Evolutionary conservation across 2,888 invertebrate genomes (phyloP), one percentile per base, ranked within the genome.

Genomic region (Apotomis capreana): DNA sequence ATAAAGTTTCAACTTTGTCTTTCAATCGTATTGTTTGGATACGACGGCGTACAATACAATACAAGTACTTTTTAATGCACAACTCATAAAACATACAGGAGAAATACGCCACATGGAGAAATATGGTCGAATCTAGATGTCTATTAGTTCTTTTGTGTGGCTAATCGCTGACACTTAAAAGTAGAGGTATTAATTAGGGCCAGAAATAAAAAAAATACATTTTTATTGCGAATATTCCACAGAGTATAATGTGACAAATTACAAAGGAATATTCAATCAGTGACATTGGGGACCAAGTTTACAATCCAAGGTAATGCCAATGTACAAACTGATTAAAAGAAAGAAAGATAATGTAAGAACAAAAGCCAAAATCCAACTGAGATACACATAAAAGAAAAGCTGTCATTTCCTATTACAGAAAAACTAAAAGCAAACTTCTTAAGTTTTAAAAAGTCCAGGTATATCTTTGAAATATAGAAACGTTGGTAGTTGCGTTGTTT

Each of bases 401-500:
- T 83, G 83, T 85, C 84, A 85, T 84, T 83, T 82, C 85, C 49
- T 84, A 84, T 82, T 81, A 88, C 80, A 83, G 40, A 79, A 91
- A 79, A 91, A 89, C 87, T 87, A 85, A 90, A 90, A 89, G 81
- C 84, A 87, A 85, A 89, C 87, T 89, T 88, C 89, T 85, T 86
- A 86, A 40, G 88, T 91, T 87, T 90, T 83, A 85, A 85, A 85
- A 84, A 88, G 86, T 81, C 84, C 81, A 85, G 82, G 79, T 82
- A 78, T 79, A 83, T 85, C 85, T 84, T 85, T 84, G 82, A 83
- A 87, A 86, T 85, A 86, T 90, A 91, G 87, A 91, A 91, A 90
- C 88, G 86, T 90, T 88, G 86, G 90, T 85, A 90, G 92, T 92
- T 92, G 84, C 92, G 79, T 84, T 91, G 84, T 93, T 92, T 92